phyloP scores from a whole-genome alignment of 2,888 invertebrate species.

The Crioceris asparagi region DNA sequence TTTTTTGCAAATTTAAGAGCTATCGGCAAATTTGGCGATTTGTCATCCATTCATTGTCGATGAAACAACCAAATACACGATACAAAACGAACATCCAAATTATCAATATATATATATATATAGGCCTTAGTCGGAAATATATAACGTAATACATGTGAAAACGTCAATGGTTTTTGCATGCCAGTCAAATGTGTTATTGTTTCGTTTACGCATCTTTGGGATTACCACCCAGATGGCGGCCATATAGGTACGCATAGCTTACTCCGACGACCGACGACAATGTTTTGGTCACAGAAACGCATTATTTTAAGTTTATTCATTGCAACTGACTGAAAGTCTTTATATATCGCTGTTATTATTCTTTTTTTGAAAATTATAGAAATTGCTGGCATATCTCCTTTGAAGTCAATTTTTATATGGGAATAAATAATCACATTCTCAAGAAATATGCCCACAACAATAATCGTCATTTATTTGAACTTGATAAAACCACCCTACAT shows the following conservation, averaged over 20 bases:
- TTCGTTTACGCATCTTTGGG: too few relatives aligned
- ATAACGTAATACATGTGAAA: neutral
- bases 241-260: too few relatives aligned
- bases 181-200: too few relatives aligned
- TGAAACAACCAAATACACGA: neutral
- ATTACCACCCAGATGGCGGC: too few relatives aligned
- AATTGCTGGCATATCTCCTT: slow-evolving; percentile 3
- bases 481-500: slow-evolving; percentile 3
- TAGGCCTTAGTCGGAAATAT: neutral
- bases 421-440: slow-evolving; percentile 4
- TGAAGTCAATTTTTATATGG: slow-evolving; percentile 5
- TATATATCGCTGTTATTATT: too few relatives aligned
- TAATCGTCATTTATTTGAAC: slow-evolving; percentile 6
- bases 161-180: neutral
- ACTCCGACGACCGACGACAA: too few relatives aligned
- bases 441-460: too few relatives aligned
- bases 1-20: neutral
- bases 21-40: neutral
- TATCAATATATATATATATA: neutral
- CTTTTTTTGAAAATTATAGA: slow-evolving; percentile 3
- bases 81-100: neutral
- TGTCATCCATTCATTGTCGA: neutral
- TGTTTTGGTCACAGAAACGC: too few relatives aligned
- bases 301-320: too few relatives aligned
- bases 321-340: too few relatives aligned